Conservation (phyloP, 2,113 vertebrate genomes). For the Lasiurus cinereus region DNA sequence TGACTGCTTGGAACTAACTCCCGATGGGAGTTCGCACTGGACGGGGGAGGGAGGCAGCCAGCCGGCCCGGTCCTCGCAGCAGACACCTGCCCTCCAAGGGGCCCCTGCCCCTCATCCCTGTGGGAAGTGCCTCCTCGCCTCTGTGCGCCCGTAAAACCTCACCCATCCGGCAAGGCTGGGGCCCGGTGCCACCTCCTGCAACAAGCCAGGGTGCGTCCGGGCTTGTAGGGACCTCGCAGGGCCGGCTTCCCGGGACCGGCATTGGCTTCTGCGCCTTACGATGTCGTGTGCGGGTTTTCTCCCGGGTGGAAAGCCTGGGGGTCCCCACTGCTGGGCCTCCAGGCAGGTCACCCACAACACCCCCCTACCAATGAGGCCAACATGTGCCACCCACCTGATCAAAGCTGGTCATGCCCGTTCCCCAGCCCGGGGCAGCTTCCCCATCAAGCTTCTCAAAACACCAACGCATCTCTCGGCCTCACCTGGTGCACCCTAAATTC, state of each 20-base stretch:
- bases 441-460: neutral
- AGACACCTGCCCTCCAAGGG: too few relatives aligned
- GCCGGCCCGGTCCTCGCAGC: neutral
- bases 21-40: neutral
- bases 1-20: neutral
- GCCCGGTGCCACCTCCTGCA: neutral
- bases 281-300: neutral
- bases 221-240: neutral
- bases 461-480: neutral
- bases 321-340: neutral
- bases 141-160: neutral
- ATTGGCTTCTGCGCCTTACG: neutral
- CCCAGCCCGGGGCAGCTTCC: neutral
- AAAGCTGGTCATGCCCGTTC: neutral
- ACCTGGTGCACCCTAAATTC: neutral
- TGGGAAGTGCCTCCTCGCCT: neutral
- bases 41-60: neutral
- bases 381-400: neutral
- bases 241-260: too few relatives aligned
- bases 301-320: neutral
- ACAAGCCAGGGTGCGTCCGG: neutral
- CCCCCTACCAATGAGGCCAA: rapidly evolving
- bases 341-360: too few relatives aligned
- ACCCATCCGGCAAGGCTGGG: neutral
- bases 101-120: neutral